A percentile compares a stretch with the other conserved stretches of the same genome.
phyloP scores from a whole-genome alignment of 2,888 invertebrate species.

The Mimachlamys varia region DNA sequence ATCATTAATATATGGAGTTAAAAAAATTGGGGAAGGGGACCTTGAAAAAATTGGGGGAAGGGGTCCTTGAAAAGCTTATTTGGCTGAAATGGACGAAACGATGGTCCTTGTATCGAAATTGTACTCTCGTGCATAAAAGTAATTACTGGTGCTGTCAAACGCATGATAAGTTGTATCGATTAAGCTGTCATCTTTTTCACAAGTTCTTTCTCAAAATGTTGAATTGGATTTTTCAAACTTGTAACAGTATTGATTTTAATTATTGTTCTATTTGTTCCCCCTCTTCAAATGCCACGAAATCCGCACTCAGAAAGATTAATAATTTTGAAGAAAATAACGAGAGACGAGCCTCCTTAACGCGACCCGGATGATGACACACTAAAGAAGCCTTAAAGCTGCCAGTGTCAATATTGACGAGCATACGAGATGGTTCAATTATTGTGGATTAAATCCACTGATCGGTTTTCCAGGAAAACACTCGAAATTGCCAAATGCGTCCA shows the following conservation, averaged over 20 bases:
- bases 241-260: background rate
- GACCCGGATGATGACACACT: background rate
- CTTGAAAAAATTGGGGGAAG: no score
- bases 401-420: background rate
- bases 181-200: background rate
- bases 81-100: background rate
- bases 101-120: background rate
- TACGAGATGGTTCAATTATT: background rate
- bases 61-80: no score
- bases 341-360: background rate
- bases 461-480: conserved; percentile 10
- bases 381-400: background rate
- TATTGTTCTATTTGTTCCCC: background rate
- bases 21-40: no score
- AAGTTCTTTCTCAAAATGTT: background rate
- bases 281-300: background rate
- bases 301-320: background rate
- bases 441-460: background rate
- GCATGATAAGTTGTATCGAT: background rate
- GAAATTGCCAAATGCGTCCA: background rate
- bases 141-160: background rate
- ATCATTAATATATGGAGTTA: no score
- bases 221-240: background rate
- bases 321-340: background rate
- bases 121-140: background rate